Evolutionary conservation across 2,797 vertebrate species (phyloP).

Genomic region (Rhincodon typus): DNA sequence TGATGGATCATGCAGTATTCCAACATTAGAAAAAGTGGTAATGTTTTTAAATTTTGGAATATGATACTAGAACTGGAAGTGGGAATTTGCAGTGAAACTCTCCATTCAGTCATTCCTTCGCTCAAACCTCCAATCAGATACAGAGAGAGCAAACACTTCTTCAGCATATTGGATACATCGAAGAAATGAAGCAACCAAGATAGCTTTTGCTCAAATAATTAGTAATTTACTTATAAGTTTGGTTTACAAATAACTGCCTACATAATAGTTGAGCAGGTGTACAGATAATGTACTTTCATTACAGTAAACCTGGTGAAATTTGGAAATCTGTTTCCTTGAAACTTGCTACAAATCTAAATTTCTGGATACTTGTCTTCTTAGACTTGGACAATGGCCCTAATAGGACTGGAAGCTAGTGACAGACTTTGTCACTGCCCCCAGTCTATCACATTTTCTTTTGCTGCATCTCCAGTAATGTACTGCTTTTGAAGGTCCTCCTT

Average conservation of each 20-base stretch:
- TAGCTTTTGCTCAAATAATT: neutral
- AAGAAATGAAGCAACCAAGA: neutral
- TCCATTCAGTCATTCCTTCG: neutral
- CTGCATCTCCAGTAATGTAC: too few relatives aligned
- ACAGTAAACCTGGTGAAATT: neutral
- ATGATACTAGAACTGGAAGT: too few relatives aligned
- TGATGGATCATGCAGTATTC: slow-evolving; percentile 30
- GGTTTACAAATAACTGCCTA: neutral
- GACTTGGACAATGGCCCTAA: too few relatives aligned
- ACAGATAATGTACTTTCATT: neutral
- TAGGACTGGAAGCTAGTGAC: too few relatives aligned
- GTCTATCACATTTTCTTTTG: too few relatives aligned
- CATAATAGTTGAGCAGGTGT: neutral
- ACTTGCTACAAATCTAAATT: neutral
- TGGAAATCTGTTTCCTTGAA: neutral
- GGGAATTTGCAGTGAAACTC: neutral
- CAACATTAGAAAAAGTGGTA: slow-evolving; percentile 36
- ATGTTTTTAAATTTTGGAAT: neutral
- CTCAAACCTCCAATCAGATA: neutral
- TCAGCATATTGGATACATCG: neutral
- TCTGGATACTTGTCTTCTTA: neutral
- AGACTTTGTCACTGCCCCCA: too few relatives aligned
- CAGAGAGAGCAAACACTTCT: neutral
- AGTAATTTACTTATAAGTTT: neutral
- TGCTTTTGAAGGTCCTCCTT: too few relatives aligned